Base-by-base conservation (phyloP, 2,113 vertebrate species). In the Pan paniscus region DNA sequence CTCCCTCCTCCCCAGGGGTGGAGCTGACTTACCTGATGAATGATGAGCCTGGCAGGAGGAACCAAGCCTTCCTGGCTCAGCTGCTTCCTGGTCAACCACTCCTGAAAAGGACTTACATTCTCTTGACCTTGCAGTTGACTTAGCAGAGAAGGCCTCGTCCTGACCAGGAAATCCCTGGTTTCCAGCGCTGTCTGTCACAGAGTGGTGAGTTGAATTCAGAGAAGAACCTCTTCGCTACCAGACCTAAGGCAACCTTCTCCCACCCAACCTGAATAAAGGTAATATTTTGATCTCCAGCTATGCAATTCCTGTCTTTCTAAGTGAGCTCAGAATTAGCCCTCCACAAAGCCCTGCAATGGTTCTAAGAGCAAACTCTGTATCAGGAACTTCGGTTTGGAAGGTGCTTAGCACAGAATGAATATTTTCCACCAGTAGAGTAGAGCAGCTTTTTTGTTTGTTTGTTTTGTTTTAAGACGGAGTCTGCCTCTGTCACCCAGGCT, bases 361-460 rank as follows among this genome's bases (percentile, higher is more conserved):
- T 92, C 7, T 5, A 52, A 50, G 11, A 82, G 52, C 67, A 76
- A 76, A 61, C 2, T 73, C 75, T 50, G 11, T 23, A 40, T 87
- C 90, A 80, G 64, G 38, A 64, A 75, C 32, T 50, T 89, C 2
- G 17, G 9, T 61, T 86, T 93, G 52, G 50, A 70, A 93, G 61
- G 48, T 46, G 43, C 40, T 52, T 40, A 46, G 12, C 30, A 23
- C 38, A 84, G 75, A 88, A 84, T 40, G 50, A 76, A 12, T 78
- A 48, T 85, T 3, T 95, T 90, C 67, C 84, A 70, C 38, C 50
- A 75, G 43, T 59, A 57, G 67, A 84, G 35, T n/a, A 48, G 48
- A 97, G 90, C 64, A 96, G 83, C 57, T 95, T 97, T 93, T 57
- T 57, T 55, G 52, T 55, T 57, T 55, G 52, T 55, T 20, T 55